phyloP scores from a whole-genome alignment of 2,113 vertebrate species.

The Nannobrachium achirus region DNA sequence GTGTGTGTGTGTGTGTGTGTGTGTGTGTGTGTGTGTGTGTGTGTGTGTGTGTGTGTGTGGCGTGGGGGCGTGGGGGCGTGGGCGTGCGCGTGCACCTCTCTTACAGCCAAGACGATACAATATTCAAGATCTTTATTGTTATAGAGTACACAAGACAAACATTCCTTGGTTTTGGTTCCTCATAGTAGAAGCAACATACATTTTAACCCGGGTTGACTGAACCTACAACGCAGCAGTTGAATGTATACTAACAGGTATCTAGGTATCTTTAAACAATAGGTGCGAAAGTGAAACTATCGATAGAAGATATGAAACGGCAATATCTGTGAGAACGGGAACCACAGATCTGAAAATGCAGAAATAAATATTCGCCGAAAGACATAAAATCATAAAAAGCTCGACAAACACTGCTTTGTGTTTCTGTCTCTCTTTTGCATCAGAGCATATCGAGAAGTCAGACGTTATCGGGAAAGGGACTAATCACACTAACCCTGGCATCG shows the following conservation, averaged over 20 bases:
- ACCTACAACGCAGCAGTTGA: too few relatives aligned
- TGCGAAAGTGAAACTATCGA: too few relatives aligned
- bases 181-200: not conserved
- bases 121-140: not conserved
- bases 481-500: too few relatives aligned
- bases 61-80: not conserved
- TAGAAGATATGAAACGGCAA: not conserved
- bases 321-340: slow-evolving; percentile 24
- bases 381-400: too few relatives aligned
- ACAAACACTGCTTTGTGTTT: not conserved
- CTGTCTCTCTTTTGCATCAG: not conserved
- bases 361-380: slow-evolving; percentile 11
- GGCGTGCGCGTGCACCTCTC: slow-evolving; percentile 1
- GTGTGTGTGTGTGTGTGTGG: not conserved
- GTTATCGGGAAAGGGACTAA: too few relatives aligned
- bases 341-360: slow-evolving; percentile 31
- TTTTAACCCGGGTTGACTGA: too few relatives aligned
- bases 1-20: not conserved
- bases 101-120: not conserved
- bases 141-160: too few relatives aligned
- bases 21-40: not conserved
- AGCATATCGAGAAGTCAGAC: too few relatives aligned
- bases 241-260: too few relatives aligned
- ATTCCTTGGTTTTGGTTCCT: not conserved
- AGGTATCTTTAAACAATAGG: not conserved